Evolutionary conservation across 2,888 invertebrate species (phyloP).

Genomic region (Apeira syringaria): DNA sequence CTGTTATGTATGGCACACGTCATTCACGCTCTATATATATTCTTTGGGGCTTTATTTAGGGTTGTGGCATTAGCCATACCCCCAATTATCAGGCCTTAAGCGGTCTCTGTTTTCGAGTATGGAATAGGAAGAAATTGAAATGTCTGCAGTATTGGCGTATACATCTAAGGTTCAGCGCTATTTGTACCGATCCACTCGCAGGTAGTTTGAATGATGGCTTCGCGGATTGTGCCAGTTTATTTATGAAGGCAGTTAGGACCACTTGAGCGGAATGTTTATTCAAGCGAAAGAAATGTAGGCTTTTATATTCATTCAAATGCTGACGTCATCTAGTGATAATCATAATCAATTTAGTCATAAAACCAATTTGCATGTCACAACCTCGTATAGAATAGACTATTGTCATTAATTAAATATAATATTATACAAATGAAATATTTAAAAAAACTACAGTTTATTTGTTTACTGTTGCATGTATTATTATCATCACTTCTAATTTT

Average conservation of each 20-base stretch:
- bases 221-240: slow-evolving; percentile 22
- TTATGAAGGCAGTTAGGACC: slow-evolving; percentile 10
- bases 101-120: slow-evolving; percentile 23
- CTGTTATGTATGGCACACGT: no score
- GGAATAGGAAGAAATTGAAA: slow-evolving; percentile 42
- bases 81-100: slow-evolving; percentile 4
- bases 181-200: slow-evolving; percentile 29
- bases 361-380: no score
- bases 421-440: no score
- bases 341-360: no score
- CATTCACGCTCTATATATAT: no score
- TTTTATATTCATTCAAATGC: not conserved
- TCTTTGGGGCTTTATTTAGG: no score
- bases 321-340: not conserved
- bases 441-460: no score
- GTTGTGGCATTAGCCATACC: not conserved
- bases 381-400: no score
- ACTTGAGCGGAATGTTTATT: slow-evolving; percentile 2
- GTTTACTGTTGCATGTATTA: no score
- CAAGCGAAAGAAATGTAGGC: not conserved
- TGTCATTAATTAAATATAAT: no score
- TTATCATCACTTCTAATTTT: no score
- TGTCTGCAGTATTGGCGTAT: slow-evolving; percentile 41
- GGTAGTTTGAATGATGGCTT: slow-evolving; percentile 19
- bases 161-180: slow-evolving; percentile 32